Conservation (phyloP, 2,113 vertebrate species). For the Lipotes vexillifer region DNA sequence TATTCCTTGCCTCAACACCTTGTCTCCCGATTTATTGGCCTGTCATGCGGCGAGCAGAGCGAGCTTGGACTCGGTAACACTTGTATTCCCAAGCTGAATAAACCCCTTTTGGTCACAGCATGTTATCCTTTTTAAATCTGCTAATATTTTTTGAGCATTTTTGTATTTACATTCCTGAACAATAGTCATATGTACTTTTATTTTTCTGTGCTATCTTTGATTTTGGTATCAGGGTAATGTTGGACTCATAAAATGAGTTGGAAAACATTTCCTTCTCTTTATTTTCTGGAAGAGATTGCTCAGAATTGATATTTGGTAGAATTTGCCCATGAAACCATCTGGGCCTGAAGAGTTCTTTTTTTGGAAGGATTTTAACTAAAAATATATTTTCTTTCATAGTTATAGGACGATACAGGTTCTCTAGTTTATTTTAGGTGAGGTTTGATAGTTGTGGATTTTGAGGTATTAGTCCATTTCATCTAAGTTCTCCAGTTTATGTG, state of each 20-base stretch:
- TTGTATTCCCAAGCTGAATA: neutral
- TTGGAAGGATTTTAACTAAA: neutral
- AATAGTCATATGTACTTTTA: neutral
- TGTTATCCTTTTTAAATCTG: neutral
- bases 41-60: too few relatives aligned
- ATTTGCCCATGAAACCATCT: neutral
- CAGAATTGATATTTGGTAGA: neutral
- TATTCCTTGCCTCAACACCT: too few relatives aligned
- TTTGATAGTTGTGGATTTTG: neutral
- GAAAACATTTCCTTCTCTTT: neutral
- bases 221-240: neutral
- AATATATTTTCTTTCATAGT: neutral
- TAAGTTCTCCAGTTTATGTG: neutral
- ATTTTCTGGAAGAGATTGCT: neutral
- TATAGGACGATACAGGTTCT: neutral
- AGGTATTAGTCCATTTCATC: neutral
- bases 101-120: neutral
- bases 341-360: neutral
- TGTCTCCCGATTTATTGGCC: too few relatives aligned
- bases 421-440: neutral
- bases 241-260: neutral
- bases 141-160: neutral
- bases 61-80: too few relatives aligned
- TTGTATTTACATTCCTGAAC: neutral
- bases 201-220: neutral